phyloP scores from a whole-genome alignment of 2,113 vertebrate genomes.

The Phaetusa simplex region DNA sequence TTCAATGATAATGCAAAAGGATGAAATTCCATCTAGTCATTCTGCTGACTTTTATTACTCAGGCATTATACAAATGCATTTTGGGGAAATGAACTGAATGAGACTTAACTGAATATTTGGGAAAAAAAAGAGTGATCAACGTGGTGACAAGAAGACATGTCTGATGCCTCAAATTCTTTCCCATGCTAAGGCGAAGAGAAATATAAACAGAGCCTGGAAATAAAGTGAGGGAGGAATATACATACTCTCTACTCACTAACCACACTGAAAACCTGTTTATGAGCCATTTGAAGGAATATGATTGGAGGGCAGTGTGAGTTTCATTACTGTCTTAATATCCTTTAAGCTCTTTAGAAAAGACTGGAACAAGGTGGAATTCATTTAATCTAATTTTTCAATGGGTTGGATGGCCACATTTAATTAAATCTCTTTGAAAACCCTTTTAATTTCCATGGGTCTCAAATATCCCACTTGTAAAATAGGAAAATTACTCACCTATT shows the following conservation, averaged over 20 bases:
- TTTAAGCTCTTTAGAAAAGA: not conserved
- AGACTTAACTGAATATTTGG: conserved; percentile 9
- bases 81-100: conserved; percentile 30
- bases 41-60: conserved; percentile 49
- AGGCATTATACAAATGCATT: not conserved
- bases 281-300: not conserved
- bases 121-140: not conserved
- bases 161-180: not conserved
- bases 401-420: not conserved
- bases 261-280: not conserved
- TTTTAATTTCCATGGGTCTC: not conserved
- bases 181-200: not conserved
- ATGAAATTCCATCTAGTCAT: conserved; percentile 43
- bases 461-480: not conserved
- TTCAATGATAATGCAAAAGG: conserved; percentile 51
- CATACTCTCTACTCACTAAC: not conserved
- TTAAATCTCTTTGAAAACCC: not conserved
- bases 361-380: not conserved
- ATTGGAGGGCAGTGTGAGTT: not conserved
- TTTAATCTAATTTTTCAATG: not conserved
- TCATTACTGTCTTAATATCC: not conserved
- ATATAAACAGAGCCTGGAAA: not conserved
- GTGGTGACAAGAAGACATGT: not conserved
- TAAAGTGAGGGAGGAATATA: not conserved
- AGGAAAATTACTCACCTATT: not conserved